phyloP scores from a whole-genome alignment of 2,888 invertebrate species.

The Yponomeuta cagnagella region DNA sequence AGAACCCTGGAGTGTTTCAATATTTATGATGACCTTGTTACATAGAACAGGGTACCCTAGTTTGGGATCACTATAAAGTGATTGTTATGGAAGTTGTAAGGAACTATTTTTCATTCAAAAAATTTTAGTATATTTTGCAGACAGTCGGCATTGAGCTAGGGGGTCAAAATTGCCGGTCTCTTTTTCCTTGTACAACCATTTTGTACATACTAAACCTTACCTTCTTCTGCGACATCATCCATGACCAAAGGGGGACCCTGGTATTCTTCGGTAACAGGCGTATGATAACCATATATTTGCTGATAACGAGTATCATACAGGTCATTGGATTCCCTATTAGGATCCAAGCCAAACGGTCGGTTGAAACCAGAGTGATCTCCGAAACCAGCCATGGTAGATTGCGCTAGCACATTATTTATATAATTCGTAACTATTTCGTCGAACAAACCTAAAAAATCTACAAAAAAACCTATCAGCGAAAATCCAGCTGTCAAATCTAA shows the following conservation, averaged over 20 bases:
- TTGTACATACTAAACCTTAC: slow-evolving; percentile 29
- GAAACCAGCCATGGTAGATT: slow-evolving; percentile 60
- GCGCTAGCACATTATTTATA: slow-evolving; percentile 2
- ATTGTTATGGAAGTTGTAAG: not conserved
- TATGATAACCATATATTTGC: slow-evolving; percentile 69
- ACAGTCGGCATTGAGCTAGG: too few species aligned
- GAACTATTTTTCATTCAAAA: too few species aligned
- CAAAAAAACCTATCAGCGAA: not conserved
- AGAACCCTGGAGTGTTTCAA: too few species aligned
- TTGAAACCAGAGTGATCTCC: slow-evolving; percentile 62
- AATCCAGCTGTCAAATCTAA: not conserved
- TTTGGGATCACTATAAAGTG: too few species aligned
- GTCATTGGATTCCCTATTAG: slow-evolving; percentile 62
- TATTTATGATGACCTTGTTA: too few species aligned
- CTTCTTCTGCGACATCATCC: slow-evolving; percentile 64
- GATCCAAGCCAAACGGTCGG: slow-evolving; percentile 63
- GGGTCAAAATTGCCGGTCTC: not conserved
- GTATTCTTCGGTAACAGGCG: slow-evolving; percentile 65
- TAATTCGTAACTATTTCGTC: not conserved
- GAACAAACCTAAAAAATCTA: not conserved
- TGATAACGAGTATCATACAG: slow-evolving; percentile 68
- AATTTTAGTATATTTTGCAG: too few species aligned
- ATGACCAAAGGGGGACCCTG: slow-evolving; percentile 68
- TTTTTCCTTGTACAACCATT: not conserved
- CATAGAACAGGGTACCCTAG: too few species aligned